Evolutionary conservation across 1,140 invertebrate genomes (phyloP).

Genomic region (Ctenoplectra terminalis): DNA sequence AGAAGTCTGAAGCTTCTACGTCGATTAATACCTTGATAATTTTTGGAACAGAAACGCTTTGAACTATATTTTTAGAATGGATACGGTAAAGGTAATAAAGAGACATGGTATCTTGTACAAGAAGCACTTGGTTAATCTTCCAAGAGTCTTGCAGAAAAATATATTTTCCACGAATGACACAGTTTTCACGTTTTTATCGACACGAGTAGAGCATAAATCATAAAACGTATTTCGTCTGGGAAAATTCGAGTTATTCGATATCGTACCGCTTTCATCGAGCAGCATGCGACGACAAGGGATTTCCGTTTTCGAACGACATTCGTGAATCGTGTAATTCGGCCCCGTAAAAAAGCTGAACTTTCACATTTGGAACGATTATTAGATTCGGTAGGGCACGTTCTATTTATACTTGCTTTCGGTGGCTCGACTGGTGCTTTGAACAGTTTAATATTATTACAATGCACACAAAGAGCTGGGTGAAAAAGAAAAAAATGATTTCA

Average conservation of each 20-base stretch:
- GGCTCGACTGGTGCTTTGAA: not conserved
- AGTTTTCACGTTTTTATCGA: not conserved
- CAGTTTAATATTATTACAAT: not conserved
- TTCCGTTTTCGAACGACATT: conserved; percentile 54
- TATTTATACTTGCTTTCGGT: conserved; percentile 2
- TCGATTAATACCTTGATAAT: too few relatives aligned
- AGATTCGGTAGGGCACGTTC: not conserved
- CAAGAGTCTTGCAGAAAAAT: not conserved
- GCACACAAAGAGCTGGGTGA: not conserved
- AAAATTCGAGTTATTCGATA: conserved; percentile 62
- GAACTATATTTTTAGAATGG: too few relatives aligned
- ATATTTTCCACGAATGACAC: not conserved
- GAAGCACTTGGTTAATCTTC: not conserved
- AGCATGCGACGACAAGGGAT: conserved; percentile 48
- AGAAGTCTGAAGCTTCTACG: too few relatives aligned
- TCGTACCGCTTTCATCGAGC: conserved; percentile 33
- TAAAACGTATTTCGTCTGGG: conserved; percentile 43
- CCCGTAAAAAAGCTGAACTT: not conserved
- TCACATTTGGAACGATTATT: conserved; percentile 27
- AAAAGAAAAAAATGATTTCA: not conserved
- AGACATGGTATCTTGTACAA: too few relatives aligned
- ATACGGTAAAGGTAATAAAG: too few relatives aligned
- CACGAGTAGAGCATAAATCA: not conserved
- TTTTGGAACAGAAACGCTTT: too few relatives aligned
- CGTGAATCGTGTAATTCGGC: conserved; percentile 56